Percentiles rank a stretch among this genome's conserved stretches.
Evolutionary conservation across 2,888 invertebrate genomes (phyloP).

Genomic region (Adineta ricciae): DNA sequence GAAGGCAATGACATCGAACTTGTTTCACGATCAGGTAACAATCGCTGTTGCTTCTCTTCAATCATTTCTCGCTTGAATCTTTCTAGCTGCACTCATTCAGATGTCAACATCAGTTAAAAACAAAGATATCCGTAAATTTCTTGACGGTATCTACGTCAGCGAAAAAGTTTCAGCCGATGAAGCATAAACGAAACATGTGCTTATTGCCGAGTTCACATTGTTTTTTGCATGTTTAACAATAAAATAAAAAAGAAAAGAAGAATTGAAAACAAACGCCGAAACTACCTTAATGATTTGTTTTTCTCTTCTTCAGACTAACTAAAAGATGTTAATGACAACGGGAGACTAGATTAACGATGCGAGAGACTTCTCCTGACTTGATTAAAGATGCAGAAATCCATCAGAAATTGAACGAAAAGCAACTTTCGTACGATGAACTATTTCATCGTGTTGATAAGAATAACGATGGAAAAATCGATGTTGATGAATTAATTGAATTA

Average conservation of each 20-base stretch:
- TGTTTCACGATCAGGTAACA: slow-evolving; percentile 78
- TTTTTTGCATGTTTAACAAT: neutral
- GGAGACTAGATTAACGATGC: neutral
- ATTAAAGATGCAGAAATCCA: neutral
- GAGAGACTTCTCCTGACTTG: neutral
- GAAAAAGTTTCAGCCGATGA: slow-evolving; percentile 81
- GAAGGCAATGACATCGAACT: slow-evolving; percentile 91
- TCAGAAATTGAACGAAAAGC: neutral
- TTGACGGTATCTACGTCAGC: slow-evolving; percentile 97
- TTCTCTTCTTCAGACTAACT: neutral
- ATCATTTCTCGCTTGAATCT: neutral
- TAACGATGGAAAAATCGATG: neutral
- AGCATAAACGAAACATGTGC: slow-evolving; percentile 35
- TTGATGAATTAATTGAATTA: neutral
- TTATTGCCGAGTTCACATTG: neutral
- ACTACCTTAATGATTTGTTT: neutral
- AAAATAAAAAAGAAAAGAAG: neutral
- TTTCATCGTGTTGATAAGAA: slow-evolving; percentile 5
- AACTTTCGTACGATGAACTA: neutral
- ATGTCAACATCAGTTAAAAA: slow-evolving; percentile 97
- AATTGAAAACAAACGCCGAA: neutral
- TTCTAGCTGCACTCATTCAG: slow-evolving; percentile 85
- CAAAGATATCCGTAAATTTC: slow-evolving; percentile 99
- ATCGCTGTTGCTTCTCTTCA: neutral
- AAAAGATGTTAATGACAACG: neutral